These are phyloP conservation scores for Trididemnum nubilum DNA, from an alignment of 23 tunicate genomes.

Conservation along the genomic window DNA sequence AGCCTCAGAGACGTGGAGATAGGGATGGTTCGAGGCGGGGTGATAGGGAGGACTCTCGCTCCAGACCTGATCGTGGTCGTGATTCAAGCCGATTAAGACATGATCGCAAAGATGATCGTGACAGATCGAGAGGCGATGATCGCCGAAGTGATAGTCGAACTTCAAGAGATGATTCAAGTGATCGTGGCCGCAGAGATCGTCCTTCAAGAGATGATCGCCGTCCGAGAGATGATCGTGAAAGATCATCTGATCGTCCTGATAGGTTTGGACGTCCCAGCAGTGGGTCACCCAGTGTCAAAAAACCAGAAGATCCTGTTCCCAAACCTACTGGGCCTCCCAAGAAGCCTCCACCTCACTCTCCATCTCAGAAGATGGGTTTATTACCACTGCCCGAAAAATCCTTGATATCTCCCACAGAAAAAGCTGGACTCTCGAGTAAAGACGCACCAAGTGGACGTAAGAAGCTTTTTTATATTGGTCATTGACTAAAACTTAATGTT, in stretches of 20 bases:
- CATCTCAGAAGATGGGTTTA: neutral
- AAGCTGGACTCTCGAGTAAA: slow-evolving; percentile 5
- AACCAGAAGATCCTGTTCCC: neutral
- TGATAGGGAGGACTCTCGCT: neutral
- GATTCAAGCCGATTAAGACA: neutral
- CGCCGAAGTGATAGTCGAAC: slow-evolving; percentile 1
- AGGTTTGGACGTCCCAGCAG: neutral
- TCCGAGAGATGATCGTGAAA: neutral
- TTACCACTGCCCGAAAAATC: neutral
- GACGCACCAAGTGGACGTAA: neutral
- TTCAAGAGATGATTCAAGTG: slow-evolving; percentile 6
- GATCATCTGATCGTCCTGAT: neutral
- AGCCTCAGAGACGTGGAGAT: neutral
- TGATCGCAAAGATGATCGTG: slow-evolving; percentile 3
- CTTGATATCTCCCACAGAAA: neutral
- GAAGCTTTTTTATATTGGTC: neutral
- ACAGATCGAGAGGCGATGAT: slow-evolving; percentile 1
- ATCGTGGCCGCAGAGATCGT: neutral
- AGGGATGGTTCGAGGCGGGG: neutral
- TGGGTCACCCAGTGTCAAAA: neutral
- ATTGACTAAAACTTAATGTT: too few species aligned
- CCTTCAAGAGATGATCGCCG: slow-evolving; percentile 5
- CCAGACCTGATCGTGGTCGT: neutral
- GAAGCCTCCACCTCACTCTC: neutral
- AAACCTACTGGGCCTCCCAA: neutral